Conservation (phyloP, 2,113 vertebrate genomes). For the Silurus meridionalis region DNA sequence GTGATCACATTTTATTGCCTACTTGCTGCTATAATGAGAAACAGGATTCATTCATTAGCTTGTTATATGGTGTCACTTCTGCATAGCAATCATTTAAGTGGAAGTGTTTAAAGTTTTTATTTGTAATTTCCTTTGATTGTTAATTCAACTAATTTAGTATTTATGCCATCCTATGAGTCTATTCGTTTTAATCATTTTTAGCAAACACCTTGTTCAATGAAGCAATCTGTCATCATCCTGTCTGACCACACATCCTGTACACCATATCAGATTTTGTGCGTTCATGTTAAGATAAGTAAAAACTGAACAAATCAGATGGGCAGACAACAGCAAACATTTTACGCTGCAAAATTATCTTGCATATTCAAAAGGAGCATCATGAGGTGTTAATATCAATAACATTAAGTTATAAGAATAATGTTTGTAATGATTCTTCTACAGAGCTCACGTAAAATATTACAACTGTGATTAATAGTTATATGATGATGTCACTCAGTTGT, state of each 20-base stretch:
- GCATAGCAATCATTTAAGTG: too few relatives aligned
- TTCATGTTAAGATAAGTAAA: conserved; percentile 5
- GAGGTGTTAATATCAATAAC: background rate
- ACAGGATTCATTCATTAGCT: too few relatives aligned
- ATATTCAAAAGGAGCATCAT: background rate
- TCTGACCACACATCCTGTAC: conserved; percentile 26
- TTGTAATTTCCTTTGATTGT: too few relatives aligned
- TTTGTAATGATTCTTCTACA: background rate
- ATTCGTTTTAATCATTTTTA: background rate
- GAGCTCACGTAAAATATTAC: background rate
- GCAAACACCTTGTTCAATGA: background rate
- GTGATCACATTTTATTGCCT: too few relatives aligned
- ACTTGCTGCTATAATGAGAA: too few relatives aligned
- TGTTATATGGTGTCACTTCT: too few relatives aligned
- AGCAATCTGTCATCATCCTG: conserved; percentile 24
- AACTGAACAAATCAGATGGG: background rate
- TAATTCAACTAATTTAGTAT: too few relatives aligned
- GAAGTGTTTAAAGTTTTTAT: too few relatives aligned
- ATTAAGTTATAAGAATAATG: background rate
- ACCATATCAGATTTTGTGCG: background rate
- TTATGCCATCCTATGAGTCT: background rate
- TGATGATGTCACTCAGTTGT: background rate
- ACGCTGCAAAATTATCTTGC: background rate
- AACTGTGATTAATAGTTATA: background rate
- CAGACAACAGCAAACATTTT: background rate